Percentiles rank a stretch among this genome's conserved stretches.
These are phyloP conservation scores for Dexiosoma caninum DNA, from an alignment of 2,888 invertebrate species.

Conservation along the genomic window DNA sequence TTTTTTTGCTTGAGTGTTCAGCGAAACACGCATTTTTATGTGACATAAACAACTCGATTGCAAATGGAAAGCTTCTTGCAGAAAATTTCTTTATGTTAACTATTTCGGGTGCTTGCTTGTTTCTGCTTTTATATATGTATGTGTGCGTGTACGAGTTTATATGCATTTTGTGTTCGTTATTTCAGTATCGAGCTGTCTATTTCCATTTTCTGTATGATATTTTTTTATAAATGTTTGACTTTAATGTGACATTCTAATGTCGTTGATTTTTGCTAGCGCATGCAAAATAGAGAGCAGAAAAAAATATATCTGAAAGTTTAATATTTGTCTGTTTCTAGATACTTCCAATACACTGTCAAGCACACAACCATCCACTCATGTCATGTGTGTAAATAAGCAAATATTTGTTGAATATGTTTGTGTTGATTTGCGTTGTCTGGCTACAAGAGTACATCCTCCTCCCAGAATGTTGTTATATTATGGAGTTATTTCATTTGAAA, in stretches of 20 bases:
- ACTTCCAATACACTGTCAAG: background rate
- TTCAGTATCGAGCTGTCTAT: background rate
- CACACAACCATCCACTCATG: background rate
- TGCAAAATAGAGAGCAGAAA: constrained; percentile 31
- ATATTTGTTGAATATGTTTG: constrained; percentile 14
- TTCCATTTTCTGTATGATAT: constrained; percentile 27
- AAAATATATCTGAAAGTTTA: constrained; percentile 19
- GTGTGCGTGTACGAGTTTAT: background rate
- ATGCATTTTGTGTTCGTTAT: background rate
- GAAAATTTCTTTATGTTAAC: constrained; percentile 1
- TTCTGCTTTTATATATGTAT: background rate
- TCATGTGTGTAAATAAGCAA: constrained; percentile 2
- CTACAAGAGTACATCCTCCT: background rate
- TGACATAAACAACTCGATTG: constrained; percentile 4
- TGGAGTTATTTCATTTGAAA: constrained; percentile 12
- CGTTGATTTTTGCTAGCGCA: constrained; percentile 46
- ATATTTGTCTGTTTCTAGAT: constrained; percentile 31
- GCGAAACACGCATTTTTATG: background rate
- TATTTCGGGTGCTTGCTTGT: background rate
- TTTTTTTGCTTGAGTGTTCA: background rate
- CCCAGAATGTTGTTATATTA: background rate
- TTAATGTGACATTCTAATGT: constrained; percentile 57
- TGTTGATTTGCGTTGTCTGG: background rate
- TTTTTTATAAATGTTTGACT: constrained; percentile 48
- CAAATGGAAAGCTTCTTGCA: constrained; percentile 3